Conservation (phyloP, 2,888 invertebrate species). For the Heliconius erato region DNA sequence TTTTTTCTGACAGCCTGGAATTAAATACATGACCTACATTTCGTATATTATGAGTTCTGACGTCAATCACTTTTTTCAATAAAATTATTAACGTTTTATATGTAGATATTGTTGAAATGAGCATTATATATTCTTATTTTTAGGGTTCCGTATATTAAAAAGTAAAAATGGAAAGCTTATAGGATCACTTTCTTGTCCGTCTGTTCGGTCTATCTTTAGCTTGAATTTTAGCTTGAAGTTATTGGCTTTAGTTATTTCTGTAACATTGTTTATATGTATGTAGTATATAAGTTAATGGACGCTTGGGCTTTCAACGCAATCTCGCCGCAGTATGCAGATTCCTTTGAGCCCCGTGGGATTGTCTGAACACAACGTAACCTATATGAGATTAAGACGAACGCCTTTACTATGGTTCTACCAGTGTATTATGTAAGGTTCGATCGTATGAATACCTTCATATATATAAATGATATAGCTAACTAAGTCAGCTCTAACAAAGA, state of each 20-base stretch:
- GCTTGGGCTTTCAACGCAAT: slow-evolving; percentile 31
- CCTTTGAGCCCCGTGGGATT: slow-evolving; percentile 37
- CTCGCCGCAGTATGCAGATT: slow-evolving; percentile 37
- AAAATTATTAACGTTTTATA: slow-evolving; percentile 31
- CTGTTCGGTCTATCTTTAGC: too few relatives aligned
- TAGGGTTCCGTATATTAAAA: too few relatives aligned
- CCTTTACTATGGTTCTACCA: background rate
- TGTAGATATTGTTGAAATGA: too few relatives aligned
- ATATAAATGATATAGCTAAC: background rate
- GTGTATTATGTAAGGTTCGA: background rate
- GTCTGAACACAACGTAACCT: background rate
- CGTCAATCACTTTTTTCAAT: slow-evolving; percentile 64
- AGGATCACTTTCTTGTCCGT: too few relatives aligned
- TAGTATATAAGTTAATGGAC: slow-evolving; percentile 17
- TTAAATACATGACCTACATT: slow-evolving; percentile 80
- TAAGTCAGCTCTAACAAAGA: background rate
- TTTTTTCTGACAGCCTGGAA: slow-evolving; percentile 70
- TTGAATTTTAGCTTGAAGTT: too few relatives aligned
- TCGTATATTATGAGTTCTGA: slow-evolving; percentile 72
- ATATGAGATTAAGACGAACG: slow-evolving; percentile 11
- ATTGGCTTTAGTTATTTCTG: too few relatives aligned
- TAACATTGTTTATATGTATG: background rate
- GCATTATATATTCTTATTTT: too few relatives aligned
- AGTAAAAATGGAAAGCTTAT: too few relatives aligned
- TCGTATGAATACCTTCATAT: background rate